These are phyloP conservation scores for Acanthacorydalis orientalis DNA, from an alignment of 2,888 invertebrate genomes.

Conservation along the genomic window DNA sequence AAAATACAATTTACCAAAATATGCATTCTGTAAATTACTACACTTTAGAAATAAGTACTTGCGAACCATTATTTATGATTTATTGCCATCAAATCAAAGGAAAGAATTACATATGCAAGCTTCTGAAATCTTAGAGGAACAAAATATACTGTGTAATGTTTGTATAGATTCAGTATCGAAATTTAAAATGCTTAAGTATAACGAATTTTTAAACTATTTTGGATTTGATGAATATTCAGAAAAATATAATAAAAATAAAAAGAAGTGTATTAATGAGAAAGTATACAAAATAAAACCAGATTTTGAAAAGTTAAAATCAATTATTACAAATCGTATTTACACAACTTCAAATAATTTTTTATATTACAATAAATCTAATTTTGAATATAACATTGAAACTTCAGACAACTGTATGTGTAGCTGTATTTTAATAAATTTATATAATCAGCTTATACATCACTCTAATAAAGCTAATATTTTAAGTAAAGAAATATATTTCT, in stretches of 20 bases:
- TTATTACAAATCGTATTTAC: neutral
- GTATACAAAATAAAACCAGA: neutral
- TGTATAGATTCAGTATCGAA: slow-evolving; percentile 19
- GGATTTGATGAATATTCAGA: neutral
- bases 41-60: slow-evolving; percentile 35
- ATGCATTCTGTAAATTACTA: slow-evolving; percentile 38
- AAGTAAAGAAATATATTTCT: slow-evolving; percentile 17
- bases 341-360: slow-evolving; percentile 4
- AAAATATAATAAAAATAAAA: slow-evolving; percentile 1
- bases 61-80: slow-evolving; percentile 33
- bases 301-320: neutral
- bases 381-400: slow-evolving; percentile 13
- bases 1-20: slow-evolving; percentile 27
- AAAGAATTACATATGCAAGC: slow-evolving; percentile 36
- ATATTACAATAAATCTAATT: too few relatives aligned
- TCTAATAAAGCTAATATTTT: slow-evolving; percentile 13
- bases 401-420: slow-evolving; percentile 16
- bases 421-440: slow-evolving; percentile 14
- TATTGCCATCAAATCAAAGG: slow-evolving; percentile 34
- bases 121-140: slow-evolving; percentile 31
- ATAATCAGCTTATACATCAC: slow-evolving; percentile 14
- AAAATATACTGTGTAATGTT: slow-evolving; percentile 30
- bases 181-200: slow-evolving; percentile 9
- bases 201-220: slow-evolving; percentile 9
- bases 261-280: slow-evolving; percentile 5